Percentiles rank a stretch among this genome's conserved stretches.
Conservation (phyloP, 2,888 invertebrate genomes). For the Camptogramma bilineatum region DNA sequence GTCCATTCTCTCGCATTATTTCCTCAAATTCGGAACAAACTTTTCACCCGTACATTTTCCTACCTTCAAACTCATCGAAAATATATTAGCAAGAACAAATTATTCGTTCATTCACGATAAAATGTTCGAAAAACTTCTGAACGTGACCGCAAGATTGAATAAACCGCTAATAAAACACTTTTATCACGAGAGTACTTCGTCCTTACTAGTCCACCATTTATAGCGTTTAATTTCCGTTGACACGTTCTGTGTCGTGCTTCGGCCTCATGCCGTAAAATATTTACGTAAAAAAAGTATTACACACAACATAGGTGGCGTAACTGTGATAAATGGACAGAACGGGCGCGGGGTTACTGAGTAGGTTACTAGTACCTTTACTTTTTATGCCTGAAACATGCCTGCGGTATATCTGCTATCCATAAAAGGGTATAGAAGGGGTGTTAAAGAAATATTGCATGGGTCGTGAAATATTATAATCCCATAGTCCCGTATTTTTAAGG, state of each 20-base stretch:
- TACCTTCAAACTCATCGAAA: conserved; percentile 6
- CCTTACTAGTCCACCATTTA: conserved; percentile 39
- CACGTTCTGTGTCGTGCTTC: conserved; percentile 44
- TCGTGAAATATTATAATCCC: conserved; percentile 43
- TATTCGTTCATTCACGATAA: not conserved
- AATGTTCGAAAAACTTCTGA: conserved; percentile 7
- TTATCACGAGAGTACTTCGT: conserved; percentile 36
- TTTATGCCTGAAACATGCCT: conserved; percentile 43
- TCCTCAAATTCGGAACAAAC: not conserved
- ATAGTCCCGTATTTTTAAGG: conserved; percentile 37
- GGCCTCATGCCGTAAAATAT: conserved; percentile 43
- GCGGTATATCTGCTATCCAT: conserved; percentile 42
- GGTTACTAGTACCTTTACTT: conserved; percentile 40
- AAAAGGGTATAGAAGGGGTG: conserved; percentile 33
- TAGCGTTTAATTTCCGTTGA: conserved; percentile 50
- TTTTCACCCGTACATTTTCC: conserved; percentile 1
- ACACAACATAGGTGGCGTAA: conserved; percentile 45
- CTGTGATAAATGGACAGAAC: conserved; percentile 46
- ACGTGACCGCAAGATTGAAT: conserved; percentile 10
- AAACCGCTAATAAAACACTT: conserved; percentile 28
- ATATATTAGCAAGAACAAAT: conserved; percentile 6
- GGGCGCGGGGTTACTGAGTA: conserved; percentile 44
- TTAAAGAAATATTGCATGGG: conserved; percentile 41
- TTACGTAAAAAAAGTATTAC: conserved; percentile 46
- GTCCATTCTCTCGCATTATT: conserved; percentile 6